These are phyloP conservation scores for Calosoma granatense DNA, from an alignment of 1,140 invertebrate species.

Conservation along the genomic window DNA sequence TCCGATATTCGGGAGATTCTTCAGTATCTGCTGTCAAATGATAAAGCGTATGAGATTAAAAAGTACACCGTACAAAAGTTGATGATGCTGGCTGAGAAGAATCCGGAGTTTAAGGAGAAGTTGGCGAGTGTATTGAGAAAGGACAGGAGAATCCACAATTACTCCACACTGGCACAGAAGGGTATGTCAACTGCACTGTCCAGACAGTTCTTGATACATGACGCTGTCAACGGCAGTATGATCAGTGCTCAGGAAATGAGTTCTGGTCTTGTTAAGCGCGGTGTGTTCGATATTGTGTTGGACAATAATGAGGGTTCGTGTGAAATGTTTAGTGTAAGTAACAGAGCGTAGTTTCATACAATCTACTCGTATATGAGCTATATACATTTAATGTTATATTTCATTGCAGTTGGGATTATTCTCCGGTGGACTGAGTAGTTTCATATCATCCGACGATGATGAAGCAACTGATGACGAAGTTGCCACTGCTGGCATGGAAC, in stretches of 20 bases:
- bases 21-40: conserved; percentile 40
- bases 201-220: conserved; percentile 44
- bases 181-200: conserved; percentile 64
- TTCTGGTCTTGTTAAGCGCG: conserved; percentile 62
- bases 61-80: conserved; percentile 56
- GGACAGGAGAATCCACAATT: conserved; percentile 48
- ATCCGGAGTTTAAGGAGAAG: conserved; percentile 35
- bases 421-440: conserved; percentile 61
- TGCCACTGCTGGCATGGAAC: conserved; percentile 75
- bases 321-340: conserved; percentile 40
- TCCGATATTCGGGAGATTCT: conserved; percentile 44
- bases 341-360: background rate
- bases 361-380: conserved; percentile 11
- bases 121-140: conserved; percentile 34
- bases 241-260: conserved; percentile 65
- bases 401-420: conserved; percentile 42
- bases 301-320: conserved; percentile 40
- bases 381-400: background rate
- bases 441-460: conserved; percentile 45
- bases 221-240: conserved; percentile 57
- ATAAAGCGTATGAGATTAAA: conserved; percentile 52
- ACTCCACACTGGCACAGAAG: conserved; percentile 50
- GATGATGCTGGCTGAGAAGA: conserved; percentile 45
- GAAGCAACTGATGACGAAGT: conserved; percentile 40
- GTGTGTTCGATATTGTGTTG: conserved; percentile 60